These are phyloP conservation scores for Falco naumanni DNA, from an alignment of 2,797 vertebrate species.

Conservation along the genomic window DNA sequence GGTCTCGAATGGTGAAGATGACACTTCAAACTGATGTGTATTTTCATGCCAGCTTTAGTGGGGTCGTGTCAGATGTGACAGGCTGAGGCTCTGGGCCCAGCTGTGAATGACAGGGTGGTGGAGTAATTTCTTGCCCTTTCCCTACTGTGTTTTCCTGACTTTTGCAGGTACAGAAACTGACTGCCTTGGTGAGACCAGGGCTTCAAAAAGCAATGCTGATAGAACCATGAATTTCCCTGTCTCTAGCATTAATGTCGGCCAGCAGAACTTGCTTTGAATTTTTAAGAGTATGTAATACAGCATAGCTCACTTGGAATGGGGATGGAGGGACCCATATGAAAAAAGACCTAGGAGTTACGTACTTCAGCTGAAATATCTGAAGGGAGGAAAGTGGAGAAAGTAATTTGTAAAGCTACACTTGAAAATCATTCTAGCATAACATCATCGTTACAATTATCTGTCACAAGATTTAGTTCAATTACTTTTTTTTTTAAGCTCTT, in stretches of 20 bases:
- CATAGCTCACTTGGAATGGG: neutral
- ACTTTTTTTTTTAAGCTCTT: conserved; percentile 40
- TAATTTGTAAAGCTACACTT: conserved; percentile 74
- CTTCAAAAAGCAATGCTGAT: neutral
- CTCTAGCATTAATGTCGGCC: neutral
- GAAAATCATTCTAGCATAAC: conserved; percentile 70
- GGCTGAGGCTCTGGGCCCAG: neutral
- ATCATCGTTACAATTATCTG: conserved; percentile 75
- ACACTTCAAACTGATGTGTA: neutral
- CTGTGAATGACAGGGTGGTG: neutral
- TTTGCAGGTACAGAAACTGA: neutral
- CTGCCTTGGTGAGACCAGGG: neutral
- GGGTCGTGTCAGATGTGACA: neutral
- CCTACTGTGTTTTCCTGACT: neutral
- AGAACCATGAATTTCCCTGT: neutral
- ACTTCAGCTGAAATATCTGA: conserved; percentile 34
- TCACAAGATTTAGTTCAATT: conserved; percentile 78
- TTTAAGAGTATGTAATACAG: conserved; percentile 10
- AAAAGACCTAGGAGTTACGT: conserved; percentile 1
- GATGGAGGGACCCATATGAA: neutral
- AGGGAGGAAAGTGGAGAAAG: conserved; percentile 48
- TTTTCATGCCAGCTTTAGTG: neutral
- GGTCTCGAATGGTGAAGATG: neutral
- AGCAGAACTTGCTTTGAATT: conserved; percentile 35
- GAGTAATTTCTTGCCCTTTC: neutral